Evolutionary conservation across 2,797 vertebrate species (phyloP), one percentile per base, ranked within the genome.

Genomic region (Eulemur coronatus): DNA sequence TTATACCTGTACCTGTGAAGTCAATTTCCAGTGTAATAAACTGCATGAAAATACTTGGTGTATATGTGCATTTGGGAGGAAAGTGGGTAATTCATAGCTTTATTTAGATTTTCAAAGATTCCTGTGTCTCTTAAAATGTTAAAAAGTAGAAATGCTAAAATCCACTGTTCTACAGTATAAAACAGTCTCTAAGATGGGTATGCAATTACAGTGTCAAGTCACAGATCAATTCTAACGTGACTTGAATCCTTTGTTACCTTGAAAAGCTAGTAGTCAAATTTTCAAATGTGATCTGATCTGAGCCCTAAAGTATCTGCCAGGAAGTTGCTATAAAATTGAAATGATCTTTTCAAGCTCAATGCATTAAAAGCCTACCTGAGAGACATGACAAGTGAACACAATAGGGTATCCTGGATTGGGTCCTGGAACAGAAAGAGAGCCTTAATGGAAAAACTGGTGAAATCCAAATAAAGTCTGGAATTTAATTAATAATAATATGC

Each of bases 251-350:
- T 26, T 59, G 24, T 85, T 35, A 57, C 43, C 4, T 94, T 94
- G 57, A 89, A 94, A 93, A 93, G 86, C 63, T 72, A 92, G 41
- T 50, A 86, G 41, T 86, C 95, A 75, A 70, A 57, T 38, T 96
- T 89, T 93, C 70, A 89, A 79, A 80, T 93, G 11, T 95, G 59
- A 90, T 85, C n/a, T 82, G 38, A 95, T 38, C 10, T 11, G 59
- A 89, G 41, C 1, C 46, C 67, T 86, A 80, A 76, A 96, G 67
- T 61, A n/a, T 15, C 28, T 50, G 6, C 17, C 41, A 85, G 10
- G 7, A 95, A 92, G 8, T 92, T 92, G 52, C 41, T 75, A 48
- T 84, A 89, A 91, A 95, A 59, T 72, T 67, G 10, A 92, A 79
- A 92, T 82, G 48, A 67, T 38, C n/a, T 72, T 96, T 95, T 82